phyloP scores from a whole-genome alignment of 2,797 vertebrate genomes.

The Pygocentrus nattereri region DNA sequence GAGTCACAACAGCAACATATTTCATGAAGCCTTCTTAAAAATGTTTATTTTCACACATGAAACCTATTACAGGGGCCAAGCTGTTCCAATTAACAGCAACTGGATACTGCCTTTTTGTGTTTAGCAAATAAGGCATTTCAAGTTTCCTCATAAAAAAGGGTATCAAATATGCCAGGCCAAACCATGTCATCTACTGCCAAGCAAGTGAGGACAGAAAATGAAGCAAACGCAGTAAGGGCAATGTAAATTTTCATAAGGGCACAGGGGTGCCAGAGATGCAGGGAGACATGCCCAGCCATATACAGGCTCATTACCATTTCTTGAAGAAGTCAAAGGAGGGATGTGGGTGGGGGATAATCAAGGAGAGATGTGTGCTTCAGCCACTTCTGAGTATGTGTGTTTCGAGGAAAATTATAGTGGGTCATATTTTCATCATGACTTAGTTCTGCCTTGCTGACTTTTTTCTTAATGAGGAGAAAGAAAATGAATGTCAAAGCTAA shows the following conservation, averaged over 20 bases:
- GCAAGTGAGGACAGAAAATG: constrained; percentile 58
- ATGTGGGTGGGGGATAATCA: constrained; percentile 1
- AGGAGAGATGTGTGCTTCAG: constrained; percentile 4
- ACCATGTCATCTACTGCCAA: constrained; percentile 50
- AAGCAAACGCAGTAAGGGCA: constrained; percentile 53
- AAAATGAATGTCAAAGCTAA: constrained; percentile 49
- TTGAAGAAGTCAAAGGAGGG: constrained; percentile 38
- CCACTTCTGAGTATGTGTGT: not conserved
- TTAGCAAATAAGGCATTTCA: constrained; percentile 72
- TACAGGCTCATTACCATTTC: constrained; percentile 27
- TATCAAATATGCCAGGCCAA: constrained; percentile 53
- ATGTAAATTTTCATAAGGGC: constrained; percentile 63
- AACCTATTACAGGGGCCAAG: constrained; percentile 44
- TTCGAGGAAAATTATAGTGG: not conserved
- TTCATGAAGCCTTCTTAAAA: constrained; percentile 63
- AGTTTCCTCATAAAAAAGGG: constrained; percentile 66
- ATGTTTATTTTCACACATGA: constrained; percentile 63
- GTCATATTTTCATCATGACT: not conserved
- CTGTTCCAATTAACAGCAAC: constrained; percentile 67
- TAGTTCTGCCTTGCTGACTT: not conserved
- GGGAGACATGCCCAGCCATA: constrained; percentile 39
- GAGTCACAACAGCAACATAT: constrained; percentile 62
- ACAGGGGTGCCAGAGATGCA: constrained; percentile 56
- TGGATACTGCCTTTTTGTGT: constrained; percentile 64
- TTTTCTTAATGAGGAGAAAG: not conserved